Evolutionary conservation across 1,140 invertebrate genomes (phyloP), one percentile per base, ranked within the genome.

Genomic region (Magallana angulata): DNA sequence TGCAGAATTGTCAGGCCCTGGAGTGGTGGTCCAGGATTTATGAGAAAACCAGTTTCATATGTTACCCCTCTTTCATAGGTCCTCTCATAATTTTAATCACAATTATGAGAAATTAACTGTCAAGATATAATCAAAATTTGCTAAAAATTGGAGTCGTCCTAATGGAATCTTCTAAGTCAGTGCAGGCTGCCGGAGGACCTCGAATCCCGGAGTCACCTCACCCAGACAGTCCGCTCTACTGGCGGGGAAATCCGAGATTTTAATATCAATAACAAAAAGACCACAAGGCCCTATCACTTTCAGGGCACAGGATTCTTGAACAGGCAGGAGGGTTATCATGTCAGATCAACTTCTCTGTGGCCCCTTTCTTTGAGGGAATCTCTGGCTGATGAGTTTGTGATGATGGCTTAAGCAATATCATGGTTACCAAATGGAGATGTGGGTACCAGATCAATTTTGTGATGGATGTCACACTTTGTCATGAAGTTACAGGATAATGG

Each of bases 81-180:
- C 64, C 64, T 24, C 64, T 71, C 64, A 24, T 30, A 18, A 71
- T 11, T 71, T 71, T 71, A 71, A 71, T 71, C 64, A 18, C 64
- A 71, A 71, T 71, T 71, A 71, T 30, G 64, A 71, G 64, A 71
- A 71, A 71, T 71, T 30, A 71, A 24, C 64, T 71, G 64, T 71
- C 64, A 71, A 71, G 64, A 71, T 18, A 71, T 71, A 71, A 71
- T 71, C 64, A 30, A 71, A 71, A 71, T 30, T 71, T 71, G 64
- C 64, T 24, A 71, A 71, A 71, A 71, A 71, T 71, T 71, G 8
- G 64, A 36, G 64, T n/a, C 11, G 9, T 71, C 18, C 64, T 24
- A 71, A 71, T 71, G 64, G 18, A 71, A 18, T 24, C 6, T 24
- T 18, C 64, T 48, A 48, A 71, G 64, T 71, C 64, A 71, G 11